Evolutionary conservation across 2,113 vertebrate genomes (phyloP).

Genomic region (Corythornis madagascariensis): DNA sequence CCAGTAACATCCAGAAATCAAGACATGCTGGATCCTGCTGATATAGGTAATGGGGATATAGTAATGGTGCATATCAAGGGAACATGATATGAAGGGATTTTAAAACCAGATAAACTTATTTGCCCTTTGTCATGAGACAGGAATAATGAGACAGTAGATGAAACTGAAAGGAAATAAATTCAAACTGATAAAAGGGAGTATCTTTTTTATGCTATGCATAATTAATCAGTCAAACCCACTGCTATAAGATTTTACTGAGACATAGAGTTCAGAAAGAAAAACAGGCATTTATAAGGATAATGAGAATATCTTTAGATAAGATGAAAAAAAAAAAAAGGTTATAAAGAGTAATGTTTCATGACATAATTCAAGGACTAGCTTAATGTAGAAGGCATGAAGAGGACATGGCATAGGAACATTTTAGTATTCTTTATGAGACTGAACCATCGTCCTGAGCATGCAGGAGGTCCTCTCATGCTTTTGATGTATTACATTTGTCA

Average conservation of each 20-base stretch:
- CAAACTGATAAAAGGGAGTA: conserved; percentile 34
- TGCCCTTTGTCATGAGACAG: conserved; percentile 27
- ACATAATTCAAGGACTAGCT: not conserved
- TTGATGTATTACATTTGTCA: not conserved
- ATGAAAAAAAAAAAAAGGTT: not conserved
- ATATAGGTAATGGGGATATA: not conserved
- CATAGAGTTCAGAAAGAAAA: conserved; percentile 34
- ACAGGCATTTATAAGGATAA: conserved; percentile 22
- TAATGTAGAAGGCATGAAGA: not conserved
- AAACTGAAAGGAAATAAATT: conserved; percentile 49
- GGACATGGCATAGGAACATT: not conserved
- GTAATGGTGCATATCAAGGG: not conserved
- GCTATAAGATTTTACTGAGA: conserved; percentile 12
- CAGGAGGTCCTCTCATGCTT: not conserved
- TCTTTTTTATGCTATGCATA: conserved; percentile 27
- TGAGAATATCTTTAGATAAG: conserved; percentile 34
- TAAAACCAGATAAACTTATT: conserved; percentile 27
- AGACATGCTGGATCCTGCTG: not conserved
- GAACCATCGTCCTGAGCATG: not conserved
- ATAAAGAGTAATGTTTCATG: not conserved
- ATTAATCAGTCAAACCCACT: conserved; percentile 26
- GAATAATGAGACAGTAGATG: conserved; percentile 4
- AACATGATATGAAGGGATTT: not conserved
- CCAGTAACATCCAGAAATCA: not conserved
- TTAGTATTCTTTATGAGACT: not conserved